Percentiles rank a stretch among this genome's conserved stretches.
Evolutionary conservation across 1,140 invertebrate species (phyloP).

Genomic region (Drosophila sproati): DNA sequence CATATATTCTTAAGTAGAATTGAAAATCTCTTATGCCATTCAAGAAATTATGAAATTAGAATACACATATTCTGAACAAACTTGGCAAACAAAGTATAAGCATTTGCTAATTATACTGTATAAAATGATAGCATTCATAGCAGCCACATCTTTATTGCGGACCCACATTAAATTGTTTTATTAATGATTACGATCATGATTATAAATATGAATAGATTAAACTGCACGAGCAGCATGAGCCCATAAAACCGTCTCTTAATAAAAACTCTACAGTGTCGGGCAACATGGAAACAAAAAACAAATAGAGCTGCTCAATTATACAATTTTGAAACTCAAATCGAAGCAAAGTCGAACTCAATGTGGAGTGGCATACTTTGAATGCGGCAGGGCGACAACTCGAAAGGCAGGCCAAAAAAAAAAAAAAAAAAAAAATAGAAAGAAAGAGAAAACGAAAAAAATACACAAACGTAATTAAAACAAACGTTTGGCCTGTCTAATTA

Average conservation of each 20-base stretch:
- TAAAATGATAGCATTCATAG: background rate
- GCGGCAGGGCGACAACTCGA: conserved; percentile 59
- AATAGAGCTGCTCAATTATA: conserved; percentile 47
- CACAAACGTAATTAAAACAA: conserved; percentile 75
- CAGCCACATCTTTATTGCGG: conserved; percentile 41
- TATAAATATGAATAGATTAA: conserved; percentile 69
- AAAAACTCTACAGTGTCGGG: background rate
- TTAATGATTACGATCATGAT: conserved; percentile 76
- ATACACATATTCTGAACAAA: background rate
- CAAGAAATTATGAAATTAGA: too few species aligned
- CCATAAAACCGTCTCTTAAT: conserved; percentile 57
- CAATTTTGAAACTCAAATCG: conserved; percentile 69
- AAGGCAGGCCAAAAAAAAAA: conserved; percentile 15
- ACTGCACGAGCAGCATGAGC: conserved; percentile 18
- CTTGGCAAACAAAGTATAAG: background rate
- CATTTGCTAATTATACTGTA: background rate
- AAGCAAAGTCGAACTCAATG: conserved; percentile 34
- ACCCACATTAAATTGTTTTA: conserved; percentile 73
- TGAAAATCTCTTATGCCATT: too few species aligned
- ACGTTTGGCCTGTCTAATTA: conserved; percentile 75
- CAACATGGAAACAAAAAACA: conserved; percentile 26
- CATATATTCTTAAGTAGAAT: too few species aligned
- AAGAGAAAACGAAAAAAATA: conserved; percentile 4
- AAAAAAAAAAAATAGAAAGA: background rate
- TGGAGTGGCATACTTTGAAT: conserved; percentile 60